Percentiles rank a stretch among this genome's conserved stretches.
phyloP scores from a whole-genome alignment of 1,140 invertebrate genomes.

The Nephila pilipes region DNA sequence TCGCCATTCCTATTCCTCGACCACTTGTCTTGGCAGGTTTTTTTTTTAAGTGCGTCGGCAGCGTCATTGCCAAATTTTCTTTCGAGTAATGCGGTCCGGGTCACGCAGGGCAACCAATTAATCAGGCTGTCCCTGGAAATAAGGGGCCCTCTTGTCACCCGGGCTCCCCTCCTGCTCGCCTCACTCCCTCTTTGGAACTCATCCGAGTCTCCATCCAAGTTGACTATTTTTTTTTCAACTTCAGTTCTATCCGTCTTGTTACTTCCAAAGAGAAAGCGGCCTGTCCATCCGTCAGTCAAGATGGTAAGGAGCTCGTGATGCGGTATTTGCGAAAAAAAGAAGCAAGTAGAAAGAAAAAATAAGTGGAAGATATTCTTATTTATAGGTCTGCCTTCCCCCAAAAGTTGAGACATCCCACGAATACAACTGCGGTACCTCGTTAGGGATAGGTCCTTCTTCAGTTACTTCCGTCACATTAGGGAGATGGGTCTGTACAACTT shows the following conservation, averaged over 20 bases:
- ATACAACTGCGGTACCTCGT: slow-evolving; percentile 1
- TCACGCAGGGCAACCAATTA: slow-evolving; percentile 52
- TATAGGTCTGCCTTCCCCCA: background rate
- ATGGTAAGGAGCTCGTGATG: slow-evolving; percentile 30
- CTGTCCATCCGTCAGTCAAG: slow-evolving; percentile 23
- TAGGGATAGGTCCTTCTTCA: background rate
- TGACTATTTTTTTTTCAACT: background rate
- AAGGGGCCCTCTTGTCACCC: slow-evolving; percentile 57
- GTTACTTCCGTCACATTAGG: background rate
- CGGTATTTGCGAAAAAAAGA: background rate
- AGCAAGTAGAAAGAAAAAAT: background rate
- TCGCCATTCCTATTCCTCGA: background rate
- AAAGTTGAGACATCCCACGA: slow-evolving; percentile 11
- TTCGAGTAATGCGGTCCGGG: slow-evolving; percentile 51
- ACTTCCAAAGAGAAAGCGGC: background rate
- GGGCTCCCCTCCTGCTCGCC: background rate
- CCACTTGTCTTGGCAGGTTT: slow-evolving; percentile 13
- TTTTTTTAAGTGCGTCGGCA: slow-evolving; percentile 24
- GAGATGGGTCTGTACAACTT: background rate
- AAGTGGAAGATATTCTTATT: background rate
- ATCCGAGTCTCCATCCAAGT: slow-evolving; percentile 52
- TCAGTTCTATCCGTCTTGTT: no score
- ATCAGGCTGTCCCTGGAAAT: slow-evolving; percentile 53
- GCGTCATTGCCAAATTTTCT: slow-evolving; percentile 55
- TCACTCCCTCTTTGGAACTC: slow-evolving; percentile 21